Base-by-base conservation (phyloP, 1,140 invertebrate species). In the Lysiphlebus fabarum region DNA sequence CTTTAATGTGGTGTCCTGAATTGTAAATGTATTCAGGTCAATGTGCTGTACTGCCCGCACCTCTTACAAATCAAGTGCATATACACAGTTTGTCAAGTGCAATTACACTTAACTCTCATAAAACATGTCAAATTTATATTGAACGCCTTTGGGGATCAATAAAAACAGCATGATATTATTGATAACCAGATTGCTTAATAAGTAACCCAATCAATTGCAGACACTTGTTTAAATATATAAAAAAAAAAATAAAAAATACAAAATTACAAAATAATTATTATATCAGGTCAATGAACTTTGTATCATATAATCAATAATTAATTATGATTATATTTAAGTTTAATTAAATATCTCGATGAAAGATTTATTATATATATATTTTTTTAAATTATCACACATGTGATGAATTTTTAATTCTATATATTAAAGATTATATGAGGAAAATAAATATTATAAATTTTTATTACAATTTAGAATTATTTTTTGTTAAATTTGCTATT, bases 41-140 rank as follows among this genome's bases (percentile, higher is more conserved):
- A 8, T 48, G 38, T 17, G 17, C 17, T 48, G 8, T 26, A 48
- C 14, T 14, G 45, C 45, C 45, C 7, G 17, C 17, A 26, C 17
- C 17, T 26, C 17, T 26, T 26, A 26, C 17, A 26, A 26, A 26
- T 26, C 17, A 12, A 12, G 10, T 7, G 6, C 17, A 10, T 50
- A 50, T 42, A 17, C 53, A 9, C 53, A n/a, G n/a, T n/a, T 55
- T 41, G 56, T 58, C 56, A 58, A 58, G 56, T 58, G 56, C 43
- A 55, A 58, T 58, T 58, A 51, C 54, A 47, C 48, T 58, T 49
- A 17, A 58, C 40, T 55, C 42, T 55, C 10, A 26, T 26, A 26
- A 26, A 26, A 26, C 17, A 26, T 26, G 17, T 26, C 17, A 10
- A 33, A 14, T 34, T 26, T 34, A 7, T 17, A 11, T 38, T 37